Base-by-base conservation (phyloP, 2,797 vertebrate species). In the Nannoperca obscura region DNA sequence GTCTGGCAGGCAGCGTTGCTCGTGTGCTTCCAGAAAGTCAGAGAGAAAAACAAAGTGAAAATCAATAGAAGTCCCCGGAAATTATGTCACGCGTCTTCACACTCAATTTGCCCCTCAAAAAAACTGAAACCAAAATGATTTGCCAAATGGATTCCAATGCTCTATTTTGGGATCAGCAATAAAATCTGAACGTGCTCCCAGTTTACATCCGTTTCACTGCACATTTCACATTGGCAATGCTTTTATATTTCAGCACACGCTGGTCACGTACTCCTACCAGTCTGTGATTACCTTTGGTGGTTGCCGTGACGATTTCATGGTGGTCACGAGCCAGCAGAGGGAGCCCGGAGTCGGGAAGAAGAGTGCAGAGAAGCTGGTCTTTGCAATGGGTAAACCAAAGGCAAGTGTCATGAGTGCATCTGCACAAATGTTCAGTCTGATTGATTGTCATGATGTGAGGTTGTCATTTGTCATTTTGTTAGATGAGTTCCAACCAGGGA, bases 201-300 rank as follows among this genome's bases (percentile, higher is more conserved):
- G 64, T 86, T 83, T 73, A 13, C 62, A 5, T 78, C 34, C 22
- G 8, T 62, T 72, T 81, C 27, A 27, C 60, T 79, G 20, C 74
- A 53, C 54, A 12, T 88, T 78, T 82, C 53, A 83, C 65, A 67
- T 24, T 57, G 40, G 44, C 60, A 17, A 27, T 32, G 58, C 49
- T 71, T 64, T 85, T 44, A 49, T 81, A 61, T 82, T 68, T 58
- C 93, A 99, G 98, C 97, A 97, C 93, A 94, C 95, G 78, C 94
- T 97, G 71, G 58, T 95, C 84, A 95, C 95, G 0, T 95, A 97
- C 81, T 81, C 96, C 49, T 97, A 97, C 88, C 95, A 96, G 83
- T 96, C 95, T 36, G 95, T 99, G 88, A 94, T 97, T 77, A 99
- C 97, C 22, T 99, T 99, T 59, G 98, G 98, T 64, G 97, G 98